Evolutionary conservation across 1,140 invertebrate species (phyloP).

Genomic region (Bombus confusus): DNA sequence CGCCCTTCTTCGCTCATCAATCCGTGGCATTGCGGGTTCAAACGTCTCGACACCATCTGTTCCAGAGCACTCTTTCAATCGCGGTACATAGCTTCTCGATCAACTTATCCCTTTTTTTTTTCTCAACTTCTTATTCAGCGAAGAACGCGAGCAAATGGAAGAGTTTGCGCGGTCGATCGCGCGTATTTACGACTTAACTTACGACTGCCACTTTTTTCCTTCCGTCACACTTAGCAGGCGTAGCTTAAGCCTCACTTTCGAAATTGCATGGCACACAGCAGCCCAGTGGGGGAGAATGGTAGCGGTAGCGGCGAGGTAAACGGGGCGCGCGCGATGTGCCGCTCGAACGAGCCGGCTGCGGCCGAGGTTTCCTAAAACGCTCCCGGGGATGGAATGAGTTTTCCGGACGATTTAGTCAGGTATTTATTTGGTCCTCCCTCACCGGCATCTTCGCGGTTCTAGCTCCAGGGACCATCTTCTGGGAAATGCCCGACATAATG

Average conservation of each 20-base stretch:
- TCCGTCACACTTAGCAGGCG: conserved; percentile 30
- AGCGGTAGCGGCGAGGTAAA: too few species aligned
- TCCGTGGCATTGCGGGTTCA: neutral
- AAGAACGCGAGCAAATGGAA: too few species aligned
- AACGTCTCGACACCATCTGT: neutral
- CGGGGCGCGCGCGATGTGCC: conserved; percentile 21
- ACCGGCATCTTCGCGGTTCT: conserved; percentile 67
- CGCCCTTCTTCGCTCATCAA: neutral
- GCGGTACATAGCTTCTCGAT: neutral
- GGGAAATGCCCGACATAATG: conserved; percentile 69
- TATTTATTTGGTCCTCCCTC: conserved; percentile 71
- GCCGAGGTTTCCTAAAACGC: conserved; percentile 55
- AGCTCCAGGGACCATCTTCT: conserved; percentile 65
- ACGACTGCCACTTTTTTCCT: conserved; percentile 28
- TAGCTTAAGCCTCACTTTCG: conserved; percentile 50
- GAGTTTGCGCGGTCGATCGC: neutral
- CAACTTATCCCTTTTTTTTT: neutral
- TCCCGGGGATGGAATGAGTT: conserved; percentile 72
- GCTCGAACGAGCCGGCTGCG: conserved; percentile 42
- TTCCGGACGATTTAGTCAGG: conserved; percentile 75
- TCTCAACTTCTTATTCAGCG: neutral
- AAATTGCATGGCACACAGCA: conserved; percentile 33
- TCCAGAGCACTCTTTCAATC: too few species aligned
- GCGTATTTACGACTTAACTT: conserved; percentile 34
- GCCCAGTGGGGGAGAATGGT: neutral